Percentiles rank a stretch among this genome's conserved stretches.
phyloP scores from a whole-genome alignment of 2,113 vertebrate species.

The Myocastor coypus region DNA sequence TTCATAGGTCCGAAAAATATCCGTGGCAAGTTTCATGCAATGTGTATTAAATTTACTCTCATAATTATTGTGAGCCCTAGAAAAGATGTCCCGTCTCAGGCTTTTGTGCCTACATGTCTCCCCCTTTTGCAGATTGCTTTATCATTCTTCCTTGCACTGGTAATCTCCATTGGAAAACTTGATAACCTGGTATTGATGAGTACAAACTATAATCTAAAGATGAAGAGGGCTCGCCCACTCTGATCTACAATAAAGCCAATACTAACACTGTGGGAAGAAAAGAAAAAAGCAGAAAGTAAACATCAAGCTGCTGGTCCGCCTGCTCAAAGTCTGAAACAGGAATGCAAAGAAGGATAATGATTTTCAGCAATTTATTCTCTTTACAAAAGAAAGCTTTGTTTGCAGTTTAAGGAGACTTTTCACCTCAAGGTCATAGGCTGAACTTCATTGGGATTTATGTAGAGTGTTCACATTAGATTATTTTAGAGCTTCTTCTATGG shows the following conservation, averaged over 20 bases:
- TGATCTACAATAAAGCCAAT: slow-evolving; percentile 53
- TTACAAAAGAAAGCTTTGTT: slow-evolving; percentile 67
- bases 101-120: not conserved
- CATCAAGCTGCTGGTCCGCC: not conserved
- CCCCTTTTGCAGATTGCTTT: slow-evolving; percentile 55
- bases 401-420: slow-evolving; percentile 71
- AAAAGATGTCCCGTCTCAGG: slow-evolving; percentile 31
- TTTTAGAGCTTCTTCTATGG: slow-evolving; percentile 26
- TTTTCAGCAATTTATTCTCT: slow-evolving; percentile 75
- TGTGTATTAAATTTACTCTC: slow-evolving; percentile 72
- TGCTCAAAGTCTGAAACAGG: slow-evolving; percentile 64
- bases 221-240: slow-evolving; percentile 46
- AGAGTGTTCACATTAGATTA: slow-evolving; percentile 64
- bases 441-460: slow-evolving; percentile 69
- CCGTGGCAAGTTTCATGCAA: slow-evolving; percentile 46
- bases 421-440: slow-evolving; percentile 69
- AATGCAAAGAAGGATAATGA: slow-evolving; percentile 69
- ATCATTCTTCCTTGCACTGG: slow-evolving; percentile 38
- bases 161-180: slow-evolving; percentile 74
- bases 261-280: slow-evolving; percentile 63
- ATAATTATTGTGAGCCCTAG: slow-evolving; percentile 50
- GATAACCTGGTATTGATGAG: slow-evolving; percentile 68
- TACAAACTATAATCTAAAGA: slow-evolving; percentile 60
- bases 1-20: not conserved
- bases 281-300: slow-evolving; percentile 65